Conservation (phyloP, 2,888 invertebrate genomes). For the Pediacus dermestoides region DNA sequence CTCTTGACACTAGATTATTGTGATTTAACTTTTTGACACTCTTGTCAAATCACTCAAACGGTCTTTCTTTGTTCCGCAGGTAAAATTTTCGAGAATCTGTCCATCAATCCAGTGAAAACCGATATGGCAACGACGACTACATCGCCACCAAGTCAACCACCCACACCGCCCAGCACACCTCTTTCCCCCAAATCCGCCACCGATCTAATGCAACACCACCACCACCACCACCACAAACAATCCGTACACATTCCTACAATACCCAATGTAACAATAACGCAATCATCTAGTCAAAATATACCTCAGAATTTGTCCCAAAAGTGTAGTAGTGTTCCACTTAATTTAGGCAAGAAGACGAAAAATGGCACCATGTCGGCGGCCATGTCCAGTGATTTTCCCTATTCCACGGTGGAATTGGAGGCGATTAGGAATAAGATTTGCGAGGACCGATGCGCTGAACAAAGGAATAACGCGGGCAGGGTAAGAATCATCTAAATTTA, state of each 20-base stretch:
- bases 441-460: conserved; percentile 26
- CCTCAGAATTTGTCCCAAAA: conserved; percentile 36
- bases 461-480: conserved; percentile 26
- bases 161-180: conserved; percentile 53
- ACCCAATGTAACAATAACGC: conserved; percentile 39
- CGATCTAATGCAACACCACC: conserved; percentile 21
- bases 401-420: conserved; percentile 26
- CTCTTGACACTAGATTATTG: too few species aligned
- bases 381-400: conserved; percentile 23
- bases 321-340: conserved; percentile 22
- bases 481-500: too few species aligned
- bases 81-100: conserved; percentile 52
- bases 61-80: conserved; percentile 44
- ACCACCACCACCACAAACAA: conserved; percentile 9
- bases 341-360: conserved; percentile 22
- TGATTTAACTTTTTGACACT: too few species aligned
- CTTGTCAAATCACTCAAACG: conserved; percentile 18
- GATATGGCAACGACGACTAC: conserved; percentile 8
- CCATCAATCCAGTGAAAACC: conserved; percentile 35
- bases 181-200: conserved; percentile 46
- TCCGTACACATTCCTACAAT: conserved; percentile 30
- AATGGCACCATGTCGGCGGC: conserved; percentile 14
- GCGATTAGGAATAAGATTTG: conserved; percentile 27
- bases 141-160: conserved; percentile 50
- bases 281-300: conserved; percentile 44